These are phyloP conservation scores for Aurelia aurita complex sp. Pacific DNA, from an alignment of 30 jellyfish, hydroid and myxozoan genomes.

Conservation along the genomic window DNA sequence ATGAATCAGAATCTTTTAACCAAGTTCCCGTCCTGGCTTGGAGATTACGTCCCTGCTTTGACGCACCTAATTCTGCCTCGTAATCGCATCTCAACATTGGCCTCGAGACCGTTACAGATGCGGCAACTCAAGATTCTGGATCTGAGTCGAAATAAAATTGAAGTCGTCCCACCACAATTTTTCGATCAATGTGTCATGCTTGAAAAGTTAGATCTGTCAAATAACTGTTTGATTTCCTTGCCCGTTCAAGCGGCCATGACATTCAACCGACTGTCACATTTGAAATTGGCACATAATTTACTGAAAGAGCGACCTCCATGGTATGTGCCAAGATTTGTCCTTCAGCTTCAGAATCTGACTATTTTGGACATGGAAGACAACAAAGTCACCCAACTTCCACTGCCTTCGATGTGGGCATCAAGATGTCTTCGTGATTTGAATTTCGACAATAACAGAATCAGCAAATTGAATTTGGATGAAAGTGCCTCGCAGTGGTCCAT, in stretches of 20 bases:
- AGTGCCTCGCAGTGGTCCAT: conserved; percentile 49
- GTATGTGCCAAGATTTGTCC: conserved; percentile 71
- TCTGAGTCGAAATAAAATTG: conserved; percentile 61
- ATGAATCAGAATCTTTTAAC: conserved; percentile 62
- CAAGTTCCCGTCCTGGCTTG: conserved; percentile 71
- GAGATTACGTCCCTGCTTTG: conserved; percentile 70
- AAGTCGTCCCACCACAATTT: conserved; percentile 57
- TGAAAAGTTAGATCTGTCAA: conserved; percentile 75
- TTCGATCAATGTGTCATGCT: conserved; percentile 56
- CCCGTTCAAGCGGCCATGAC: conserved; percentile 61
- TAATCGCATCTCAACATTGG: conserved; percentile 54
- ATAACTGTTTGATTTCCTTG: conserved; percentile 54
- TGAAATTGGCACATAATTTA: conserved; percentile 74
- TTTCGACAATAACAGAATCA: conserved; percentile 70
- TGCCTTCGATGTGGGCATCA: conserved; percentile 86
- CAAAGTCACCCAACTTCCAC: conserved; percentile 75
- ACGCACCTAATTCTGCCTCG: conserved; percentile 40
- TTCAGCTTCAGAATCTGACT: conserved; percentile 60
- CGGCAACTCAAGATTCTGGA: conserved; percentile 53
- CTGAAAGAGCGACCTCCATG: conserved; percentile 78
- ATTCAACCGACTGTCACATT: conserved; percentile 46
- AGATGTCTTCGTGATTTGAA: conserved; percentile 61
- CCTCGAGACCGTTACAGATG: conserved; percentile 42
- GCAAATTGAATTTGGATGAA: conserved; percentile 47
- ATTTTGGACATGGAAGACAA: conserved; percentile 79